Conservation (phyloP, 2,888 invertebrate species). For the Noctua pronuba region DNA sequence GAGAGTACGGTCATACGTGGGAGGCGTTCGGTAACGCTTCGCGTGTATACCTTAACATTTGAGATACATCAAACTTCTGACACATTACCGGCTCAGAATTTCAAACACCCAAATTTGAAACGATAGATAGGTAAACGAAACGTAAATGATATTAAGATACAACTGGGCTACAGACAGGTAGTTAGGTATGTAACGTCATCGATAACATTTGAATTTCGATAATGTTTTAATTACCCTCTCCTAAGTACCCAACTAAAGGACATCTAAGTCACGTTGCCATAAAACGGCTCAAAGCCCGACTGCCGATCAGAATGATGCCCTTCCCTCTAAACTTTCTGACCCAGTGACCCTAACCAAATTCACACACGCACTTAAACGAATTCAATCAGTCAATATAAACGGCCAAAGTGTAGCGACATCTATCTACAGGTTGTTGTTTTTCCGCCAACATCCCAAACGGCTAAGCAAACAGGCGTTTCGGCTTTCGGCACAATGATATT, state of each 20-base stretch:
- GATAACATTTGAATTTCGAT: no score
- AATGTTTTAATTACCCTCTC: background rate
- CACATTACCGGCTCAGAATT: background rate
- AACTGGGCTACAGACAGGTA: background rate
- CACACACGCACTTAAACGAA: slow-evolving; percentile 6
- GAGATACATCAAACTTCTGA: background rate
- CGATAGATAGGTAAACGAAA: background rate
- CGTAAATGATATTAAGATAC: background rate
- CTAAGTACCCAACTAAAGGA: background rate
- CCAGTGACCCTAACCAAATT: background rate
- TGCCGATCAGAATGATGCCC: background rate
- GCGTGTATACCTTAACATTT: background rate
- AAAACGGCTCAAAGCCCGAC: background rate
- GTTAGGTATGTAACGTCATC: background rate
- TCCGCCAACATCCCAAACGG: slow-evolving; percentile 38
- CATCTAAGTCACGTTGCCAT: background rate
- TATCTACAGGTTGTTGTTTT: slow-evolving; percentile 63
- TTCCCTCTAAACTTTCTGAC: background rate
- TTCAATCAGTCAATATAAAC: slow-evolving; percentile 28
- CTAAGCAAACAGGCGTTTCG: slow-evolving; percentile 48
- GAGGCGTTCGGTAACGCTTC: background rate
- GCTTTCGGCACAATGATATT: slow-evolving; percentile 55
- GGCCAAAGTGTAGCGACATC: slow-evolving; percentile 30
- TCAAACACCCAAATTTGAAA: background rate
- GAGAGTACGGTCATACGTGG: no score